Evolutionary conservation across 2,113 vertebrate genomes (phyloP), one percentile per base, ranked within the genome.

Genomic region (Salvelinus alpinus): DNA sequence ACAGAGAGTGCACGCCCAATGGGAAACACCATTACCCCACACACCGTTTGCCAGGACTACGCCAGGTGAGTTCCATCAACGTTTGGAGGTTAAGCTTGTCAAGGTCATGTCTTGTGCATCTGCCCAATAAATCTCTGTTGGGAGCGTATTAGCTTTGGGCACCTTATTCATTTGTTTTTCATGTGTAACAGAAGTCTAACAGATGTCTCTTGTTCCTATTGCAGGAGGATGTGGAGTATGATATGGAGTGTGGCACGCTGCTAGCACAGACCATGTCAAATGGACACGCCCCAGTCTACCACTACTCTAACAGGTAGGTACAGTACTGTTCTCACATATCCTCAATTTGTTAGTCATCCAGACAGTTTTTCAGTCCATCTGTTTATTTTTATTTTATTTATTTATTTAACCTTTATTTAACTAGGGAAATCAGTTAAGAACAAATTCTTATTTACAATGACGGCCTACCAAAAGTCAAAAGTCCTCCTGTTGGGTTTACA

Each of bases 251-350:
- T 76, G 92, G 88, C 0, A 88, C 91, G 4, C 87, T 95, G 82
- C 90, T 95, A 72, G 93, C 94, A 51, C 94, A 91, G 1, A 88
- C 84, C 0, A 38, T 92, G 64, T 88, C 92, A 74, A 94, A 92
- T 3, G 91, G 92, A 73, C 93, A 85, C 29, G 70, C 87, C 16
- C 89, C 90, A 20, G 84, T 89, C 59, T 92, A 92, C 78, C 93
- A 85, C 68, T 94, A 93, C 81, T 74, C 88, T 48, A 83, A 87
- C 75, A 93, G 94, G 97, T 98, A 88, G 87, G 89, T 71, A 9
- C 59, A n/a, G 7, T 0, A 16, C 59, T 62, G n/a, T n/a, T 22
- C 20, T 22, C n/a, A 57, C 59, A 62, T 22, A 16, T 11, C 38
- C 9, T 44, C 38, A 44, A 3, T 44, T 44, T 44, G 54, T 57